A percentile compares a stretch with the other conserved stretches of the same genome.
phyloP scores from a whole-genome alignment of 2,888 invertebrate genomes.

The Dryocosmus kuriphilus region DNA sequence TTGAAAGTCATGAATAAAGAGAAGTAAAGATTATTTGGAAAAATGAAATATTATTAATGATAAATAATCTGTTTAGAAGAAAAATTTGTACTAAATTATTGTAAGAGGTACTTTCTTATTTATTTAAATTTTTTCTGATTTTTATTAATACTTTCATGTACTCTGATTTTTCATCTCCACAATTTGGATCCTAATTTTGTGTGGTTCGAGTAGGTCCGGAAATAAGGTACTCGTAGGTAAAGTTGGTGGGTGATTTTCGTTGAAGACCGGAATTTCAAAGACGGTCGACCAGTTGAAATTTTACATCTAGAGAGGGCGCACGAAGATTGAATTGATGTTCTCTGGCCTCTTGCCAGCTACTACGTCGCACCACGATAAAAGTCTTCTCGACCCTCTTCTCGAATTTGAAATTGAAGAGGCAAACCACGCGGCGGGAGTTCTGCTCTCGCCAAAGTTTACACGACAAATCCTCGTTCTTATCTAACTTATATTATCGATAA shows the following conservation, averaged over 20 bases:
- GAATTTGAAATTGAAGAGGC: slow-evolving; percentile 66
- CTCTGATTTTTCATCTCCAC: neutral
- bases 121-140: neutral
- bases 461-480: slow-evolving; percentile 17
- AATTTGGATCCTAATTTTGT: slow-evolving; percentile 11
- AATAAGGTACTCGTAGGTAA: slow-evolving; percentile 31
- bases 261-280: slow-evolving; percentile 60
- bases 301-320: slow-evolving; percentile 58
- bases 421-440: slow-evolving; percentile 48
- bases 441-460: slow-evolving; percentile 18
- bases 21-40: neutral
- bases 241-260: slow-evolving; percentile 50
- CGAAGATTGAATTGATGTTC: slow-evolving; percentile 72
- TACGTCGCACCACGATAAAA: slow-evolving; percentile 59
- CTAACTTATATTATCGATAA: slow-evolving; percentile 20
- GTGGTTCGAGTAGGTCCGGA: slow-evolving; percentile 4
- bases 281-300: slow-evolving; percentile 65
- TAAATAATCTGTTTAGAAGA: too few species aligned
- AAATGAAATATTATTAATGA: too few species aligned
- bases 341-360: slow-evolving; percentile 69
- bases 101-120: neutral
- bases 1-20: neutral
- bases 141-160: neutral
- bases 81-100: neutral
- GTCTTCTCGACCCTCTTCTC: slow-evolving; percentile 50